Conservation (phyloP, 1,140 invertebrate species). For the Bombus waltoni region DNA sequence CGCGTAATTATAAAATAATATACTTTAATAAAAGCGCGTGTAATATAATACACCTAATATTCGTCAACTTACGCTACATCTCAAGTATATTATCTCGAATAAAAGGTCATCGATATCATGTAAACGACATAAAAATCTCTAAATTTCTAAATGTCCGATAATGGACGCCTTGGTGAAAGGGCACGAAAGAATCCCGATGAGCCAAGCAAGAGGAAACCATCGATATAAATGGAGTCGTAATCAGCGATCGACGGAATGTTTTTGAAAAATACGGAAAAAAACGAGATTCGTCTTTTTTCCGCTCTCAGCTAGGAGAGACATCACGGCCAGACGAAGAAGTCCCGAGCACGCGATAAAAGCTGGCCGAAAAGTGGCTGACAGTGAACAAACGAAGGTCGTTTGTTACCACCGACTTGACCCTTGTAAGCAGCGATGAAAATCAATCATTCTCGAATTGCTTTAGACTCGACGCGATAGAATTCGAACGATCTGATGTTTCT, state of each 20-base stretch:
- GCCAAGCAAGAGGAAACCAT: neutral
- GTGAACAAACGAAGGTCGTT: constrained; percentile 3
- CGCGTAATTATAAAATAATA: too few relatives aligned
- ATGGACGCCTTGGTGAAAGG: neutral
- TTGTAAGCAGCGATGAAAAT: neutral
- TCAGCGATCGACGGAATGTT: neutral
- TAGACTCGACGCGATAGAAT: neutral
- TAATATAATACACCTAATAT: too few relatives aligned
- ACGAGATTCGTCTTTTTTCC: neutral
- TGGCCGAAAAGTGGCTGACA: neutral
- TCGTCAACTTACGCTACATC: too few relatives aligned
- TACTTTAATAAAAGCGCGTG: too few relatives aligned
- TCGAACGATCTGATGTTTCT: neutral
- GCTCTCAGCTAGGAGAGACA: neutral
- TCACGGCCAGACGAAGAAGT: neutral
- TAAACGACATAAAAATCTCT: neutral
- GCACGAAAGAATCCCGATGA: neutral
- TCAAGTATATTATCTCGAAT: too few relatives aligned
- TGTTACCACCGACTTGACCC: constrained; percentile 8
- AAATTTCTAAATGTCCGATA: neutral
- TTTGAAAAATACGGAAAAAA: neutral
- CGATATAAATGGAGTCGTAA: constrained; percentile 2
- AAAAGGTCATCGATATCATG: too few relatives aligned
- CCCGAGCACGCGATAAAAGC: neutral
- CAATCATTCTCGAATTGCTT: neutral